Evolutionary conservation across 2,797 vertebrate species (phyloP).

Genomic region (Leucoraja ocellata): DNA sequence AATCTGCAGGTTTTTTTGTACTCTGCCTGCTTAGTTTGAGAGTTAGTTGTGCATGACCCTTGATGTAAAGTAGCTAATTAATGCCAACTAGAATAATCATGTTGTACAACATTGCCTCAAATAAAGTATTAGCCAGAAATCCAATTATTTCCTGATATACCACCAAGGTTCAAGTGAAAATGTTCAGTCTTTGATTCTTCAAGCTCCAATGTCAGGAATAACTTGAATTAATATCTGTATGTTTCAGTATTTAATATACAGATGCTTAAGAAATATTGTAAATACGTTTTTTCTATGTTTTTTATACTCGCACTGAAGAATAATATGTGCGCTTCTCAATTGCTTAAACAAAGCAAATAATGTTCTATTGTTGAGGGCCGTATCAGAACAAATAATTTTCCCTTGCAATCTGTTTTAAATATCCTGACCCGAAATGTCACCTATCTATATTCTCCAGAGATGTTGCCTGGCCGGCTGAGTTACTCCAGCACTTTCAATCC

Average conservation of each 20-base stretch:
- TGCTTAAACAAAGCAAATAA: neutral
- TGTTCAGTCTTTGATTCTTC: neutral
- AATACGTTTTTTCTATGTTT: constrained; percentile 40
- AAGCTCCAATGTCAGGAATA: neutral
- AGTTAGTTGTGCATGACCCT: neutral
- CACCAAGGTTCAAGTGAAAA: too few species aligned
- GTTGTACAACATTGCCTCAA: neutral
- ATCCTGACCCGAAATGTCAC: too few species aligned
- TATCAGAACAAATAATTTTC: too few species aligned
- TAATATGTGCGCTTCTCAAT: neutral
- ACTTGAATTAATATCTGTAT: neutral
- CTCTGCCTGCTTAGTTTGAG: neutral
- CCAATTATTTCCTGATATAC: neutral
- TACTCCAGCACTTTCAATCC: too few species aligned
- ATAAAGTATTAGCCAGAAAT: neutral
- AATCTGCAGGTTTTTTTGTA: neutral
- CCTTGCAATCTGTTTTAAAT: too few species aligned
- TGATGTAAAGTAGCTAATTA: neutral
- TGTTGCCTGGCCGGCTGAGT: too few species aligned
- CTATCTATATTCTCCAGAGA: too few species aligned
- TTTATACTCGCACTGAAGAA: constrained; percentile 43
- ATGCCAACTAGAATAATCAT: neutral
- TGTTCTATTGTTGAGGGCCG: too few species aligned
- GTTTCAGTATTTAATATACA: neutral
- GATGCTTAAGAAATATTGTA: neutral